A percentile compares a stretch with the other conserved stretches of the same genome.
Conservation (phyloP, 2,113 vertebrate genomes). For the Phyllopteryx taeniolatus region DNA sequence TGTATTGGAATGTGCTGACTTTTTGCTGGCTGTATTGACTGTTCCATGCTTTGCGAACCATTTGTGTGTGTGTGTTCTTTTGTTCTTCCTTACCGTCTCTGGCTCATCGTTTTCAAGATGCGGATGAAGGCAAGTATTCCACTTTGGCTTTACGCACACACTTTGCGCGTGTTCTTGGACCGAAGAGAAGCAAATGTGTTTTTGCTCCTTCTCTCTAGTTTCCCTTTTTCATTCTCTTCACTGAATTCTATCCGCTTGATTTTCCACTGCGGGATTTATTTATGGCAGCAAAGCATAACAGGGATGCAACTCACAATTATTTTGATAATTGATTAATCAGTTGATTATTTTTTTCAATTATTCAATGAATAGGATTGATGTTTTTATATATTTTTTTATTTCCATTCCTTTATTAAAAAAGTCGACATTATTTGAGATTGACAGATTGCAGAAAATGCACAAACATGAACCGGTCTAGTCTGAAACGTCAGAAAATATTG, state of each 20-base stretch:
- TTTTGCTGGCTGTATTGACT: neutral
- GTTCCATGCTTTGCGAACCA: conserved; percentile 6
- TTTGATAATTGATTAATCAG: no score
- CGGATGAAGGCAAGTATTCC: conserved; percentile 89
- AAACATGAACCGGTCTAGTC: no score
- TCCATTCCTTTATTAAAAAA: no score
- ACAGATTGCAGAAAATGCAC: no score
- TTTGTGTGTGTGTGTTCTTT: conserved; percentile 57
- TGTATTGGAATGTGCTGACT: neutral
- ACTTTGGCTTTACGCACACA: conserved; percentile 6
- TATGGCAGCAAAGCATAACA: conserved; percentile 19
- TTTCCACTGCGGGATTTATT: conserved; percentile 3
- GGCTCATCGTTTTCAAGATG: conserved; percentile 80
- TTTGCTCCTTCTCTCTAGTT: neutral
- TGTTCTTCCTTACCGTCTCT: conserved; percentile 59
- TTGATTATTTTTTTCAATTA: no score
- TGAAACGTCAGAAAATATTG: no score
- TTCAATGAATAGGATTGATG: no score
- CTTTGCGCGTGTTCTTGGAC: neutral
- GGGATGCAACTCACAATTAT: no score
- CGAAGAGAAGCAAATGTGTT: neutral
- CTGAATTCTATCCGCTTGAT: conserved; percentile 1
- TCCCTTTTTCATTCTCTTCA: conserved; percentile 11
- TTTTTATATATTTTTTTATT: no score
- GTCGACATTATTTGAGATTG: no score